Evolutionary conservation across 2,113 vertebrate species (phyloP), one percentile per base, ranked within the genome.

Genomic region (Tenebrosternarchus preto): DNA sequence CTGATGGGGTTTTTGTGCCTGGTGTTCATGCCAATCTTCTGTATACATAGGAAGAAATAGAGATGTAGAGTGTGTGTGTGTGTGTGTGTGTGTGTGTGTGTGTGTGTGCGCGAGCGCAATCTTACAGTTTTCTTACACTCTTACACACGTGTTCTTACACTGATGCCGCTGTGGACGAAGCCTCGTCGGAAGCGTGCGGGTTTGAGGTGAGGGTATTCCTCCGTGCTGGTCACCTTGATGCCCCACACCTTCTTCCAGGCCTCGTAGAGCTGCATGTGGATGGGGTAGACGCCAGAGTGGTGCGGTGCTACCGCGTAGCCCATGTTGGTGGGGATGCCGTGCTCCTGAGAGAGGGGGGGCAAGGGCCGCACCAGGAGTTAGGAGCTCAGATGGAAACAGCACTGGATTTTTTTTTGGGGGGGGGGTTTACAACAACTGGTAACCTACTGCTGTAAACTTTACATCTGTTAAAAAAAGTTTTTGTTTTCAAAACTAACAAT

Each of bases 221-320:
- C 95, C 0, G 95, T 96, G 90, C 95, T 96, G 0, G 95, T 96
- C 87, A 96, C 95, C 39, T 89, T 94, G 86, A 96, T 95, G 1
- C 82, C 90, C 95, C 95, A 96, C 59, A 96, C 93, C 85, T 93
- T 95, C 88, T 95, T 96, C 95, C 95, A 96, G 0, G 95, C 94
- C 81, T 96, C 95, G 0, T 96, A 96, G 8, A 96, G 85, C 87
- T 96, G 95, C 80, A 95, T 91, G 0, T 96, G 95, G 43, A 96
- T 92, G 0, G 95, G 95, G 82, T 96, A 96, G 55, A 96, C 95
- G 0, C 95, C 95, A 0, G 95, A 96, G 87, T 96, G 95, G 87
- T 96, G 95, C 2, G 95, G 95, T 0, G 95, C 95, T 84, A 96
- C 95, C 0, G 95, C 95, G 0, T 96, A 96, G 0, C 95, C 95